Percentiles rank a stretch among this genome's conserved stretches.
Conservation (phyloP, 2,113 vertebrate species). For the Garra rufa region DNA sequence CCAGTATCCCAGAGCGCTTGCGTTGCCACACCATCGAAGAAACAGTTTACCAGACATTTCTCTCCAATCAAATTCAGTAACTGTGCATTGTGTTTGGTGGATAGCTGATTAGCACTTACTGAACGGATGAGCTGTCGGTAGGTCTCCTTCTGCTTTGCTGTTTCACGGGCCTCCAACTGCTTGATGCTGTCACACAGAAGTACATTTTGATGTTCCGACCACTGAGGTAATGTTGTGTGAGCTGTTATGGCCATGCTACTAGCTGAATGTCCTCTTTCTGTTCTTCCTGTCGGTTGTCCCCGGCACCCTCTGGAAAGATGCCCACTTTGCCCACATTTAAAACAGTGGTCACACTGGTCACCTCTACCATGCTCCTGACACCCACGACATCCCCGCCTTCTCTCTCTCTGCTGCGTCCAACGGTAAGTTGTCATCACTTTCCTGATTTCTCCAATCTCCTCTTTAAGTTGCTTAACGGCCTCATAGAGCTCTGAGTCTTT, state of each 20-base stretch:
- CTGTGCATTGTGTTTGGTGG: neutral
- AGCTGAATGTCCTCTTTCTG: neutral
- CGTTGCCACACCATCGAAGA: too few relatives aligned
- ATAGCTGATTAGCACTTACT: conserved; percentile 24
- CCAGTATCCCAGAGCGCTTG: too few relatives aligned
- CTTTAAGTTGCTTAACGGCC: conserved; percentile 67
- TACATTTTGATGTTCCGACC: neutral
- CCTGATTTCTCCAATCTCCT: conserved; percentile 53
- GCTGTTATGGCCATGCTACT: neutral
- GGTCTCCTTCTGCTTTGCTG: conserved; percentile 2
- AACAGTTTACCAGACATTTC: too few relatives aligned
- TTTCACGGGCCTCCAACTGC: neutral
- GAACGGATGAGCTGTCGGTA: neutral
- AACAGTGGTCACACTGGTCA: conserved; percentile 54
- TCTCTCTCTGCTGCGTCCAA: neutral
- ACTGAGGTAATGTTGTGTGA: neutral
- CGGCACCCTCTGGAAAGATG: conserved; percentile 49
- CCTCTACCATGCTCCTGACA: conserved; percentile 40
- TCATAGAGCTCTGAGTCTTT: conserved; percentile 52
- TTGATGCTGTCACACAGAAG: neutral
- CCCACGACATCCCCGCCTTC: conserved; percentile 25
- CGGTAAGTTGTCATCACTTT: neutral
- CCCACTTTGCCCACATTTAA: conserved; percentile 50
- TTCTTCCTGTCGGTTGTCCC: neutral
- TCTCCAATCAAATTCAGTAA: rapidly evolving